phyloP scores from a whole-genome alignment of 2,113 vertebrate genomes.

The Lophius piscatorius region DNA sequence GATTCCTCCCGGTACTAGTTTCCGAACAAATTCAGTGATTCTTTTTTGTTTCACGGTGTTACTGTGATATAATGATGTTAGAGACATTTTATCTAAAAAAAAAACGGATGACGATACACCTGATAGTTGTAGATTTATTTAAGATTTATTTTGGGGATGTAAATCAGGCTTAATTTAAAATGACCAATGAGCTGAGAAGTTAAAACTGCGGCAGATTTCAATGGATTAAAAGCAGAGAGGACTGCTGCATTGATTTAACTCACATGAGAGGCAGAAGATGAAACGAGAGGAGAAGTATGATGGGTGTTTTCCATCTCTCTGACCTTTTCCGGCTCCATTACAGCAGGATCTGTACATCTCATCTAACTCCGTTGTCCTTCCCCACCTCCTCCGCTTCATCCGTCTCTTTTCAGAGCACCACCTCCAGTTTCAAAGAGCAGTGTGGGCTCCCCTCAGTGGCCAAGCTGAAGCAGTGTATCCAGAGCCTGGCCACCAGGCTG shows the following conservation, averaged over 20 bases:
- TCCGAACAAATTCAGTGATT: too few relatives aligned
- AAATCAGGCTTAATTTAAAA: too few relatives aligned
- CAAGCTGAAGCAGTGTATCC: slow-evolving; percentile 96
- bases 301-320: slow-evolving; percentile 13
- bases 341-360: too few relatives aligned
- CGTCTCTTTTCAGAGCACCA: slow-evolving; percentile 83
- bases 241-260: slow-evolving; percentile 53
- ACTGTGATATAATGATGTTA: too few relatives aligned
- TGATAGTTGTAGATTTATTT: too few relatives aligned
- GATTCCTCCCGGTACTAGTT: too few relatives aligned
- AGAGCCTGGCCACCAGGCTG: slow-evolving; percentile 89
- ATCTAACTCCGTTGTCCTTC: not conserved
- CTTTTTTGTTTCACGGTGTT: too few relatives aligned
- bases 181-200: too few relatives aligned
- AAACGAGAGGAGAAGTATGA: not conserved
- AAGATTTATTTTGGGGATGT: too few relatives aligned
- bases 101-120: too few relatives aligned
- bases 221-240: slow-evolving; percentile 42
- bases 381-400: not conserved
- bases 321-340: slow-evolving; percentile 26
- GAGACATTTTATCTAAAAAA: too few relatives aligned
- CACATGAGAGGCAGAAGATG: slow-evolving; percentile 22
- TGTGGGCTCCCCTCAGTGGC: slow-evolving; percentile 95
- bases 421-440: slow-evolving; percentile 91
- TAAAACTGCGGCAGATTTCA: slow-evolving; percentile 45